A percentile compares a stretch with the other conserved stretches of the same genome.
phyloP scores from a whole-genome alignment of 2,888 invertebrate species.

The Eudemis profundana region DNA sequence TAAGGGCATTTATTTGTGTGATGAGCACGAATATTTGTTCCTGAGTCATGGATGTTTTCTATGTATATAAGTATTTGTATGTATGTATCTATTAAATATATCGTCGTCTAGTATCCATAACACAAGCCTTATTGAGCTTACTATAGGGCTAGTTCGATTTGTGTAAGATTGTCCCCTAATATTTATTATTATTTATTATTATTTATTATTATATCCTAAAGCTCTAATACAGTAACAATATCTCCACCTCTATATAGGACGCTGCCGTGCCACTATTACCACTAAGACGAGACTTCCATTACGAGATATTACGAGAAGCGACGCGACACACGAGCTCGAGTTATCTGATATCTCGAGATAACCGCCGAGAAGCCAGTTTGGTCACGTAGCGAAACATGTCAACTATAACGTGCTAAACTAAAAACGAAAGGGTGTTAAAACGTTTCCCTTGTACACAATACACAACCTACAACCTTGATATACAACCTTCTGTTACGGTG shows the following conservation, averaged over 20 bases:
- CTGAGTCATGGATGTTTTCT: too few species aligned
- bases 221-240: not conserved
- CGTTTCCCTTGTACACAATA: not conserved
- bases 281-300: not conserved
- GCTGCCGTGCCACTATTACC: conserved; percentile 15
- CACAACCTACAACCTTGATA: too few species aligned
- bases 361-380: conserved; percentile 8
- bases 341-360: conserved; percentile 18
- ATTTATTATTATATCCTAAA: too few species aligned
- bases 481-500: not conserved
- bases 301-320: conserved; percentile 1
- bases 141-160: too few species aligned
- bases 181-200: too few species aligned
- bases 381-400: conserved; percentile 14
- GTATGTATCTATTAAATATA: too few species aligned
- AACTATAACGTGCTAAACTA: conserved; percentile 6
- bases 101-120: too few species aligned
- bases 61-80: too few species aligned
- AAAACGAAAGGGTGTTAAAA: not conserved
- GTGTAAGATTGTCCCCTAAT: too few species aligned
- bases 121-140: too few species aligned
- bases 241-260: conserved; percentile 11
- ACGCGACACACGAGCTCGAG: conserved; percentile 9
- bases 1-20: too few species aligned
- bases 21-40: too few species aligned